Percentiles rank a stretch among this genome's conserved stretches.
Conservation (phyloP, 2,888 invertebrate species). For the Dichetophora obliterata region DNA sequence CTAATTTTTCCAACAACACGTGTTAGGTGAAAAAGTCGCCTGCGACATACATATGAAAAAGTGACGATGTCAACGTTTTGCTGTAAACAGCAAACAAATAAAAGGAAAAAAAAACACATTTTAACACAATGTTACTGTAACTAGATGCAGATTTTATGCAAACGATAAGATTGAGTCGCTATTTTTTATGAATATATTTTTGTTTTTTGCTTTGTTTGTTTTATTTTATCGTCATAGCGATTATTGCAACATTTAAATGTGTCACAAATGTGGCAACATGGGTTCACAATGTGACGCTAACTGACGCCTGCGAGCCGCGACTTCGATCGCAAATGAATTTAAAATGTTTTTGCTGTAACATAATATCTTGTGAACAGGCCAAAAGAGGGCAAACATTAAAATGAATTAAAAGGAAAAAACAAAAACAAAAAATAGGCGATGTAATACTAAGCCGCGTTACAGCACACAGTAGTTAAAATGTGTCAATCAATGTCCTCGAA, state of each 20-base stretch:
- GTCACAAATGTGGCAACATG: constrained; percentile 5
- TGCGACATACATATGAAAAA: neutral
- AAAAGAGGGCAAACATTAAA: neutral
- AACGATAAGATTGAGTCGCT: constrained; percentile 1
- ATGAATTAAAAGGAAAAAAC: neutral
- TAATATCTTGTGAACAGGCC: neutral
- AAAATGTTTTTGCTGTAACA: neutral
- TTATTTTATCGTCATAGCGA: neutral
- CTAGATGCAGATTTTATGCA: constrained; percentile 10
- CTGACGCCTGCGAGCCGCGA: neutral
- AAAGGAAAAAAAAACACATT: neutral
- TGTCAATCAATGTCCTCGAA: constrained; percentile 4
- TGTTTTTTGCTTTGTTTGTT: neutral
- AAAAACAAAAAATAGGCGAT: neutral
- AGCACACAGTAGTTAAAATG: neutral
- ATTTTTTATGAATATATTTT: neutral
- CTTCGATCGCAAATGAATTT: neutral
- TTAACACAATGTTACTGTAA: neutral
- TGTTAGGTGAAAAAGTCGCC: constrained; percentile 2
- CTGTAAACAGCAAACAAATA: neutral
- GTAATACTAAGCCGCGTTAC: no score
- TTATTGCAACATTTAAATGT: constrained; percentile 8
- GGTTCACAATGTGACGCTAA: neutral
- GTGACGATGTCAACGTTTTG: neutral
- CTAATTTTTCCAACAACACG: constrained; percentile 2